Conservation (phyloP, 2,113 vertebrate species). For the Antennarius striatus region DNA sequence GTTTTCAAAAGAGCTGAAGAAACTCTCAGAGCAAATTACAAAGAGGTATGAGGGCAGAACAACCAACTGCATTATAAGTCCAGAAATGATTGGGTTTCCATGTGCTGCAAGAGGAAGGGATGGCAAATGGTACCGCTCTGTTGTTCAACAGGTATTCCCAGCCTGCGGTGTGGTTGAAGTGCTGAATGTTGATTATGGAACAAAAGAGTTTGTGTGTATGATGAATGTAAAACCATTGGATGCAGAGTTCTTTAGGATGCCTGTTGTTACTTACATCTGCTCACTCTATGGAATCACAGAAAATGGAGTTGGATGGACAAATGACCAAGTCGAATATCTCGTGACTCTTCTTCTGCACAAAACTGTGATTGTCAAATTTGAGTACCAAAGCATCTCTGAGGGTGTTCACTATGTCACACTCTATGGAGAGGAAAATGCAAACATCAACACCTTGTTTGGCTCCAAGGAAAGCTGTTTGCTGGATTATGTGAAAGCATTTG, state of each 20-base stretch:
- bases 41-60: conserved; percentile 67
- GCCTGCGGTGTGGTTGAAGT: conserved; percentile 81
- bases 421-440: conserved; percentile 82
- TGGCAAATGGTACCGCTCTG: conserved; percentile 88
- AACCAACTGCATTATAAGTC: conserved; percentile 47
- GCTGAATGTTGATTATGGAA: conserved; percentile 89
- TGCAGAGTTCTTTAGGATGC: conserved; percentile 87
- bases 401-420: conserved; percentile 88
- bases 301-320: conserved; percentile 84
- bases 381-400: conserved; percentile 87
- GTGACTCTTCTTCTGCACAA: conserved; percentile 81
- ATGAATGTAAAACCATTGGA: conserved; percentile 81
- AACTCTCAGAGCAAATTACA: conserved; percentile 83
- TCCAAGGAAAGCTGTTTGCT: conserved; percentile 71
- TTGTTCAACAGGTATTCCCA: conserved; percentile 83
- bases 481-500: conserved; percentile 49
- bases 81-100: conserved; percentile 82
- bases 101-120: conserved; percentile 87
- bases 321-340: conserved; percentile 76
- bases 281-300: conserved; percentile 86
- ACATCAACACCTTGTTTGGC: conserved; percentile 85
- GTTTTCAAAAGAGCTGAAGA: conserved; percentile 85
- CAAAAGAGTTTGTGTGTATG: conserved; percentile 82
- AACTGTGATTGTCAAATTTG: conserved; percentile 83
- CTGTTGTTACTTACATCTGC: conserved; percentile 90